phyloP scores from a whole-genome alignment of 2,113 vertebrate genomes.

The Plestiodon gilberti region DNA sequence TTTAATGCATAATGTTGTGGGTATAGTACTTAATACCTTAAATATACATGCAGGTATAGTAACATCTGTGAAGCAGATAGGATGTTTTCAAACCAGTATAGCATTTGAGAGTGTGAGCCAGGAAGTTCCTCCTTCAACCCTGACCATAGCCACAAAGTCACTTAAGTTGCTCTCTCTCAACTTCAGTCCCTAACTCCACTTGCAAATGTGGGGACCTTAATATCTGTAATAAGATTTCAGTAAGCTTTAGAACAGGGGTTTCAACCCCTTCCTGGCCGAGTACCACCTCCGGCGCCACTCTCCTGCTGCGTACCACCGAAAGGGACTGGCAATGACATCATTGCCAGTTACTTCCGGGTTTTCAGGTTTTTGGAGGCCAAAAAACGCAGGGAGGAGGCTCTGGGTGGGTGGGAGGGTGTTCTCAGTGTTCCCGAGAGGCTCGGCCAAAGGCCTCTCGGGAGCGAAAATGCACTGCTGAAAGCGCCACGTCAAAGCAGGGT shows the following conservation, averaged over 20 bases:
- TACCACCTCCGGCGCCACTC: too few relatives aligned
- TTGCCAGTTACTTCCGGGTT: too few relatives aligned
- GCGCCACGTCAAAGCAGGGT: too few relatives aligned
- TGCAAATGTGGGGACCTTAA: not conserved
- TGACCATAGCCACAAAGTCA: not conserved
- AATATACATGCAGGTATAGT: not conserved
- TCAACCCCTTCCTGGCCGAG: too few relatives aligned
- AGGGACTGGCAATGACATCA: too few relatives aligned
- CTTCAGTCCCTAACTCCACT: not conserved
- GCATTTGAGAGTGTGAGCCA: not conserved
- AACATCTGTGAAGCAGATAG: not conserved
- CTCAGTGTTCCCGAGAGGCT: too few relatives aligned
- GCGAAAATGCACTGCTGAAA: too few relatives aligned
- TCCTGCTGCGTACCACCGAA: too few relatives aligned
- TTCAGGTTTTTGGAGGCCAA: too few relatives aligned
- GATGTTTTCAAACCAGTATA: not conserved
- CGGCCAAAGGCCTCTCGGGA: too few relatives aligned
- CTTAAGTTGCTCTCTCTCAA: not conserved
- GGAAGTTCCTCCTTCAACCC: not conserved
- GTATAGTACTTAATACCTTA: not conserved
- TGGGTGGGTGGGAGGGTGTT: too few relatives aligned
- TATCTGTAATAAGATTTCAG: not conserved
- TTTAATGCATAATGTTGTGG: not conserved
- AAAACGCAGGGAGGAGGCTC: too few relatives aligned
- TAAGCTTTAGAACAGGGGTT: not conserved